These are phyloP conservation scores for Drosophila pachea DNA, from an alignment of 1,140 invertebrate species.

Conservation along the genomic window DNA sequence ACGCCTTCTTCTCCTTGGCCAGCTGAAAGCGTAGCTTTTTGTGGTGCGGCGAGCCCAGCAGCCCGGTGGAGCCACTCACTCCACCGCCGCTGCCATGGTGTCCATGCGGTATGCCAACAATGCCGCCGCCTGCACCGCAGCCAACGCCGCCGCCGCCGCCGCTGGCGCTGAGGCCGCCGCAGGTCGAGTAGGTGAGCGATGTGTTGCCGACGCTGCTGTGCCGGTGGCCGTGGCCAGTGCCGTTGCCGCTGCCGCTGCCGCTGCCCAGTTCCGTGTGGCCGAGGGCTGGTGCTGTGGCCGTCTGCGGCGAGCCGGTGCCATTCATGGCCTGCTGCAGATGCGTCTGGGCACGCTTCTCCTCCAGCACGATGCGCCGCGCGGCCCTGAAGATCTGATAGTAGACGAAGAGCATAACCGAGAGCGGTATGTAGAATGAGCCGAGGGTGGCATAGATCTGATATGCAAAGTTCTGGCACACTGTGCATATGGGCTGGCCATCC, in stretches of 20 bases:
- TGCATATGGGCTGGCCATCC: slow-evolving; percentile 85
- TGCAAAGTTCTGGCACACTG: slow-evolving; percentile 91
- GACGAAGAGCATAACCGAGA: slow-evolving; percentile 93
- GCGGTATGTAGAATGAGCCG: slow-evolving; percentile 93
- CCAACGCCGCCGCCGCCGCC: slow-evolving; percentile 40
- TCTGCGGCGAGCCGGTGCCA: slow-evolving; percentile 80
- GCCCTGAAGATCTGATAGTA: slow-evolving; percentile 95
- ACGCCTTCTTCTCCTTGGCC: slow-evolving; percentile 95
- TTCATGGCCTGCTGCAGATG: slow-evolving; percentile 89
- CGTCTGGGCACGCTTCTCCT: slow-evolving; percentile 90
- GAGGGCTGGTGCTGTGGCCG: slow-evolving; percentile 51
- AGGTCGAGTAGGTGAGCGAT: slow-evolving; percentile 68
- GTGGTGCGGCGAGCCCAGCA: slow-evolving; percentile 82
- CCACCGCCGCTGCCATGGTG: slow-evolving; percentile 68
- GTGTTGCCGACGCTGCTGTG: slow-evolving; percentile 72
- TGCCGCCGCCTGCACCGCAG: slow-evolving; percentile 31
- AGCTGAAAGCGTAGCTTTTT: slow-evolving; percentile 89
- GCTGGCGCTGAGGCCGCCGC: slow-evolving; percentile 60
- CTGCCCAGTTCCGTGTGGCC: slow-evolving; percentile 71
- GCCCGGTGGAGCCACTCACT: slow-evolving; percentile 65
- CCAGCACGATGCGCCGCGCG: slow-evolving; percentile 89
- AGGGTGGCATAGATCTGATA: slow-evolving; percentile 95
- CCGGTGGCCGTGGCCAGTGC: slow-evolving; percentile 52
- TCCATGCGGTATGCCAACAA: slow-evolving; percentile 26
- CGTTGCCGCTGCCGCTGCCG: slow-evolving; percentile 53